Base-by-base conservation (phyloP, 2,797 vertebrate genomes). In the Galaxias olidus region DNA sequence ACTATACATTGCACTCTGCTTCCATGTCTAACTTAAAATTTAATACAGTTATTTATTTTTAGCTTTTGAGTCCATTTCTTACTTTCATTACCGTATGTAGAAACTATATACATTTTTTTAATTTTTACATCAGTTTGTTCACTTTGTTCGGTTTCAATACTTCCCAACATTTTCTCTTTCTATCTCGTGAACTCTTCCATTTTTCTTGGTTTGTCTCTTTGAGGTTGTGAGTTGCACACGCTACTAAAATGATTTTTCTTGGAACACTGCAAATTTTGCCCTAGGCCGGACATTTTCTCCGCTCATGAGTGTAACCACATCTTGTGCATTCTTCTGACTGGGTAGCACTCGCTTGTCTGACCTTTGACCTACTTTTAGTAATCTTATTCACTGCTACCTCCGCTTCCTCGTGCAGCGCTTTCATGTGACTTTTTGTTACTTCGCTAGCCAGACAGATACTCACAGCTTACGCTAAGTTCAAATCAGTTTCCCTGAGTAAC, bases 191-290 rank as follows among this genome's bases (percentile, higher is more conserved):
- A n/a, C 17, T 60, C 56, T 41, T 70, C 42, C 20, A 64, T 51
- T 49, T 51, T 64, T 43, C 48, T 69, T 44, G 8, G 48, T 15
- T 54, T 8, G 44, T n/a, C 56, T 46, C 13, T 40, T n/a, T n/a
- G n/a, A n/a, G n/a, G 8, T 7, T 55, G 62, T 18, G 68, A 48
- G 58, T 46, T 61, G 11, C 20, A 44, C 59, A 73, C 66, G 11
- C 66, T 69, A 13, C 66, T 55, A 48, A 66, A 69, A 19, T 59
- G 45, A 54, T 68, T 67, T 41, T 48, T 70, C 44, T 51, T 65
- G 9, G 54, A 4, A n/a, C n/a, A 9, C 55, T 71, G 13, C 60
- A 66, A 9, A 12, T 20, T 55, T 71, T n/a, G 5, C 54, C 66
- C 41, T 46, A 40, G 0, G 57, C 49, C 4, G 61, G 42, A 4